Evolutionary conservation across 2,888 invertebrate species (phyloP).

Genomic region (Entomobrya multifasciata): DNA sequence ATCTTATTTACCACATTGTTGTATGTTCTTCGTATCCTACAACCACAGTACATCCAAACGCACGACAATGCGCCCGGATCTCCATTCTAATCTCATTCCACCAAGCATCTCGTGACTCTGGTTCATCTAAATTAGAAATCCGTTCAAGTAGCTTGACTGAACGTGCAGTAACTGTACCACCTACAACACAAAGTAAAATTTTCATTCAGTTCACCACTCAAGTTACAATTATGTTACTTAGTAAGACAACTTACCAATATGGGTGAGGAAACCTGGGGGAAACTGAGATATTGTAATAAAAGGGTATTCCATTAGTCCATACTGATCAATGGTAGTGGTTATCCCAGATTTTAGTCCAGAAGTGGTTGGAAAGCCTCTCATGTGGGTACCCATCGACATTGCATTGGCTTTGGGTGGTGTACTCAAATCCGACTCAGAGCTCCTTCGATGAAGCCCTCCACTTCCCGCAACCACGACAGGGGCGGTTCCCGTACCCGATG

Average conservation of each 20-base stretch:
- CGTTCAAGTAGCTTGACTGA: slow-evolving; percentile 91
- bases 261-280: slow-evolving; percentile 92
- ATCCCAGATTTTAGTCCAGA: slow-evolving; percentile 65
- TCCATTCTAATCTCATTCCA: slow-evolving; percentile 98
- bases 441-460: slow-evolving; percentile 85
- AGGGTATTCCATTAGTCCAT: slow-evolving; percentile 96
- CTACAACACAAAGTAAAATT: slow-evolving; percentile 81
- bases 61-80: slow-evolving; percentile 94
- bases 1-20: slow-evolving; percentile 90
- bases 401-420: slow-evolving; percentile 88
- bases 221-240: too few relatives aligned
- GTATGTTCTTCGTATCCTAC: slow-evolving; percentile 96
- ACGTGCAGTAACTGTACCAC: slow-evolving; percentile 91
- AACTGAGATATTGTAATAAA: slow-evolving; percentile 95
- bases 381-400: slow-evolving; percentile 36
- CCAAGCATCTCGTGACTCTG: slow-evolving; percentile 95
- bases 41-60: slow-evolving; percentile 96
- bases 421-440: slow-evolving; percentile 96
- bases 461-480: slow-evolving; percentile 81
- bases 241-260: slow-evolving; percentile 85
- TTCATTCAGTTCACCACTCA: too few relatives aligned
- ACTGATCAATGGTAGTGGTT: slow-evolving; percentile 79
- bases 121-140: slow-evolving; percentile 92
- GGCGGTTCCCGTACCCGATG: slow-evolving; percentile 44
- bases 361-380: slow-evolving; percentile 56